Conservation (phyloP, 2,113 vertebrate species). For the Phainopepla nitens region DNA sequence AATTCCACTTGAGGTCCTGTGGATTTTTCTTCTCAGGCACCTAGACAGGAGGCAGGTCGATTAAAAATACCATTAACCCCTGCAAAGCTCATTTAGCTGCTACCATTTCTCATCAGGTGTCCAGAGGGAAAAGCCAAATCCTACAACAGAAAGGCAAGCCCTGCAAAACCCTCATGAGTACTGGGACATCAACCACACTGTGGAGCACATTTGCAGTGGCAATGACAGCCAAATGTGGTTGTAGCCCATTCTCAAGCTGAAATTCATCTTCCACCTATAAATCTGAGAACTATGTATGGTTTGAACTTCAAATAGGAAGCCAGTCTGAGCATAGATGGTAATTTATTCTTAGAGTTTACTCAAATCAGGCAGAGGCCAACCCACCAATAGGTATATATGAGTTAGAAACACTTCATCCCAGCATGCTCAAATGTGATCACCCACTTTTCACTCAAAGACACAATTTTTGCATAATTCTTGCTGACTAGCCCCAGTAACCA, state of each 20-base stretch:
- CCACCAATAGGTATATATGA: neutral
- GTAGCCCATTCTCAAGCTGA: neutral
- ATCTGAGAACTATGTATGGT: neutral
- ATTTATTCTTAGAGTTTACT: neutral
- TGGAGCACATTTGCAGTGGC: neutral
- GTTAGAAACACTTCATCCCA: neutral
- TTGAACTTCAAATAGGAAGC: neutral
- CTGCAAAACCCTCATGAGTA: neutral
- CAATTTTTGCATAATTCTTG: neutral
- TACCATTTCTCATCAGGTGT: neutral
- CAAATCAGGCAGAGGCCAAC: neutral
- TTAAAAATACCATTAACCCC: slow-evolving; percentile 27
- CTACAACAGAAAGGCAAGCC: neutral
- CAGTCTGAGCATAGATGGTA: neutral
- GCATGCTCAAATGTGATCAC: neutral
- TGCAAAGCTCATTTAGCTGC: neutral
- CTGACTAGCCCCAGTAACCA: neutral
- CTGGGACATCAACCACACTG: neutral
- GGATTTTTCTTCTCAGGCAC: neutral
- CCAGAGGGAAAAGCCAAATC: neutral
- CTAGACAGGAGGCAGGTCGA: neutral
- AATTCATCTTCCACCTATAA: neutral
- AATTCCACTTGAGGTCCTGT: neutral
- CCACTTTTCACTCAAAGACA: neutral
- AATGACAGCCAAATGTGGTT: neutral